A percentile compares a stretch with the other conserved stretches of the same genome.
Conservation (phyloP, 2,888 invertebrate genomes). For the Sphaerophoria rueppellii region DNA sequence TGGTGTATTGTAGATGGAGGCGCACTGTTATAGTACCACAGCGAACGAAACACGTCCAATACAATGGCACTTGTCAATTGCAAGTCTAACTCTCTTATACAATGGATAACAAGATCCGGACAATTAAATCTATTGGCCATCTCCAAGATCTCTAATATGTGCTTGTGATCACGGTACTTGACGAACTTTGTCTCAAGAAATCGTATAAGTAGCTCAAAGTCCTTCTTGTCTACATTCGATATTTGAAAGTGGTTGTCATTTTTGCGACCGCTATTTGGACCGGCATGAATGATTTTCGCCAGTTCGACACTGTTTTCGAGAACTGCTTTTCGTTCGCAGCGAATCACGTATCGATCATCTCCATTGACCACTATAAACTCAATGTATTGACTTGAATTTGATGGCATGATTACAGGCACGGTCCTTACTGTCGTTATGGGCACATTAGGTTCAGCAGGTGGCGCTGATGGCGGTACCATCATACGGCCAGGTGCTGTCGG, state of each 20-base stretch:
- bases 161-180: slow-evolving; percentile 81
- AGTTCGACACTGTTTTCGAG: slow-evolving; percentile 81
- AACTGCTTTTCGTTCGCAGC: slow-evolving; percentile 80
- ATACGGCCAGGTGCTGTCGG: slow-evolving; percentile 74
- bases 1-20: slow-evolving; percentile 78
- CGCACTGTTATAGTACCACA: slow-evolving; percentile 82
- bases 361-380: slow-evolving; percentile 82
- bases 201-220: slow-evolving; percentile 81
- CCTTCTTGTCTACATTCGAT: slow-evolving; percentile 80
- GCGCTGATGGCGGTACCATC: slow-evolving; percentile 79
- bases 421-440: slow-evolving; percentile 78
- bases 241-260: slow-evolving; percentile 82
- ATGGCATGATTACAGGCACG: slow-evolving; percentile 76
- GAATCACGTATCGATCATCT: slow-evolving; percentile 81
- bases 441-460: slow-evolving; percentile 78
- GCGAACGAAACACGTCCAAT: slow-evolving; percentile 80
- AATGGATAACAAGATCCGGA: slow-evolving; percentile 81
- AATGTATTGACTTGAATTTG: slow-evolving; percentile 80
- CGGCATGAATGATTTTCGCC: slow-evolving; percentile 81
- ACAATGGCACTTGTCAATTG: slow-evolving; percentile 81
- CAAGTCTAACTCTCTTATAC: slow-evolving; percentile 81
- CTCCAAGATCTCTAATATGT: slow-evolving; percentile 81
- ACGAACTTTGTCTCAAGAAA: slow-evolving; percentile 82
- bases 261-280: slow-evolving; percentile 81
- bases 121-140: slow-evolving; percentile 81